Evolutionary conservation across 2,113 vertebrate genomes (phyloP).

Genomic region (Eudyptes chrysolophus): DNA sequence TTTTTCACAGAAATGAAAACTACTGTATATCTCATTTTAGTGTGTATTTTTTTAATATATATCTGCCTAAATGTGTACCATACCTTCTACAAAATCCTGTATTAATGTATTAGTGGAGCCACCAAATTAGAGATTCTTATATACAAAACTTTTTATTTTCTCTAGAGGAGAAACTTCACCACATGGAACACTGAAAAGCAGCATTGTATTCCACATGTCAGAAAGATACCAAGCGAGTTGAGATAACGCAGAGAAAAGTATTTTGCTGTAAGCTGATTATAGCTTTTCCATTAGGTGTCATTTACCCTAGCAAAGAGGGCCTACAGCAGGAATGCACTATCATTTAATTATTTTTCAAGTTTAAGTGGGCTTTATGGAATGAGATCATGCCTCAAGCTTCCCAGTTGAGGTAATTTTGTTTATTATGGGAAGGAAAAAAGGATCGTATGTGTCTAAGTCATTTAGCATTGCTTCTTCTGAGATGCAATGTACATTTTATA

Average conservation of each 20-base stretch:
- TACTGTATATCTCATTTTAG: neutral
- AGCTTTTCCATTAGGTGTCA: constrained; percentile 7
- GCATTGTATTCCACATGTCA: neutral
- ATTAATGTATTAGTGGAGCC: neutral
- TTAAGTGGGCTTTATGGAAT: constrained; percentile 38
- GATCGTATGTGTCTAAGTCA: neutral
- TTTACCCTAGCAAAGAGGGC: neutral
- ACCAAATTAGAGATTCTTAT: neutral
- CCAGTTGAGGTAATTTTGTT: neutral
- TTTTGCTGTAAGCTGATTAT: neutral
- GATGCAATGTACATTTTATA: neutral
- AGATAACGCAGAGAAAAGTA: neutral
- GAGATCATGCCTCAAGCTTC: constrained; percentile 14
- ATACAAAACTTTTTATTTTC: neutral
- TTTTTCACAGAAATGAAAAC: neutral
- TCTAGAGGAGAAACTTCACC: neutral
- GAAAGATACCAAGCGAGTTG: neutral
- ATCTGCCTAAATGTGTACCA: neutral
- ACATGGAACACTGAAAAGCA: neutral
- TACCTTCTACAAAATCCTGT: neutral
- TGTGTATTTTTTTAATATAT: neutral
- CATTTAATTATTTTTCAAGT: constrained; percentile 52
- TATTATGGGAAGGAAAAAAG: neutral
- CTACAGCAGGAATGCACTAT: neutral
- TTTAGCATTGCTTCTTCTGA: constrained; percentile 8